These are phyloP conservation scores for Habroteleia sp. DNA, from an alignment of 2,888 invertebrate species.

Conservation along the genomic window DNA sequence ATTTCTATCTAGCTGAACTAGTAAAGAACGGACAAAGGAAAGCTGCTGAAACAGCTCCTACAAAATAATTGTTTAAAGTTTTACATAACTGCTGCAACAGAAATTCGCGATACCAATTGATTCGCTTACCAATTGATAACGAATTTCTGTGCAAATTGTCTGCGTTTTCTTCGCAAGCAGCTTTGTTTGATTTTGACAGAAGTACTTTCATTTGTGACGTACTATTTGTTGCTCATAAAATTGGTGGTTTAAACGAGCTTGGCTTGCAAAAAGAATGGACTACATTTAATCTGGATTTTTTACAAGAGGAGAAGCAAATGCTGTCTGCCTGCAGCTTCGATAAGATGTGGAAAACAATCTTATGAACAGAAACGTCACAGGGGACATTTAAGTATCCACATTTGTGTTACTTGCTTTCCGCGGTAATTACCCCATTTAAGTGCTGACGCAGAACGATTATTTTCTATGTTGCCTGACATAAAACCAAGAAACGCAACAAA, in stretches of 20 bases:
- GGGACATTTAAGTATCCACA: not conserved
- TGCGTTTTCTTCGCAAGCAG: not conserved
- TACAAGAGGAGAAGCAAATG: not conserved
- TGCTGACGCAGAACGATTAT: constrained; percentile 9
- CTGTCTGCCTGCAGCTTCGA: not conserved
- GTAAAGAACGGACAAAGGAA: not conserved
- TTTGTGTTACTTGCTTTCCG: not conserved
- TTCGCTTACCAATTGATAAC: constrained; percentile 13
- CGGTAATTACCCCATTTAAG: constrained; percentile 15
- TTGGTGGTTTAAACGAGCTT: constrained; percentile 5
- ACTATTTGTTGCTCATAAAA: not conserved
- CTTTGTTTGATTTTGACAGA: not conserved
- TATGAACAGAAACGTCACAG: not conserved
- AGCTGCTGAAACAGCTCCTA: too few relatives aligned
- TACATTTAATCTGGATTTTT: not conserved
- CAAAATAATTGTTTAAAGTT: constrained; percentile 6
- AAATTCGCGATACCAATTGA: constrained; percentile 22
- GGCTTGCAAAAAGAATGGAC: constrained; percentile 12
- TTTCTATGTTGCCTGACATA: constrained; percentile 8
- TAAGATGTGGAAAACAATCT: constrained; percentile 17
- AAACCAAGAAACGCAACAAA: constrained; percentile 10
- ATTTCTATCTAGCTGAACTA: not conserved
- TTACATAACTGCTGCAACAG: not conserved
- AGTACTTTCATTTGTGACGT: not conserved
- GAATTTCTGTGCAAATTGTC: constrained; percentile 17